phyloP scores from a whole-genome alignment of 1,140 invertebrate genomes.

The Chionoecetes opilio region DNA sequence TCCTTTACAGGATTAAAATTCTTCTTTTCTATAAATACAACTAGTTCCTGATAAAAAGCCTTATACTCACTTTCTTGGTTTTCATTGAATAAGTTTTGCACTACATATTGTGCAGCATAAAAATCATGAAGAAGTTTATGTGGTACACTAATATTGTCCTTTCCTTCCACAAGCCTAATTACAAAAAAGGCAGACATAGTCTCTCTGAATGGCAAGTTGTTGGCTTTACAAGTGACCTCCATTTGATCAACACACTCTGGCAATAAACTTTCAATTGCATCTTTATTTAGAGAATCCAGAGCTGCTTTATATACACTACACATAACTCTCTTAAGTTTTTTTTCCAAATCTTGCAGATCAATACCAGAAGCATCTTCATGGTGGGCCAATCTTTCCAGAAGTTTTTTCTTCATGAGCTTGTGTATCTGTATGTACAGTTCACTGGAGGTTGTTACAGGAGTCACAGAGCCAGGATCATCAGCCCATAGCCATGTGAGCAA shows the following conservation, averaged over 20 bases:
- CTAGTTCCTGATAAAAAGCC: not conserved
- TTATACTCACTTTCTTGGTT: not conserved
- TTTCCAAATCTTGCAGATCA: not conserved
- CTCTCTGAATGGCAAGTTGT: constrained; percentile 34
- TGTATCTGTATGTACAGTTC: constrained; percentile 44
- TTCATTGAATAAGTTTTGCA: constrained; percentile 50
- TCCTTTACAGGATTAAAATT: not conserved
- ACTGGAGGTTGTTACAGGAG: constrained; percentile 35
- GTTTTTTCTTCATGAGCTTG: constrained; percentile 58
- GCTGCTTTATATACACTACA: constrained; percentile 33
- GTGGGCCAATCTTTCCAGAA: constrained; percentile 29
- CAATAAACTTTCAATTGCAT: constrained; percentile 36
- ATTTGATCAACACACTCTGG: not conserved
- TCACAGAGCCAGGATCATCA: not conserved
- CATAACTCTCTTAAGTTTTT: constrained; percentile 28
- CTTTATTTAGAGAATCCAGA: not conserved
- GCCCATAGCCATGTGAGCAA: constrained; percentile 61
- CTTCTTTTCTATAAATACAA: not conserved
- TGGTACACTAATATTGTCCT: constrained; percentile 47
- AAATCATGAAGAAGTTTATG: constrained; percentile 59
- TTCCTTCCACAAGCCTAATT: not conserved
- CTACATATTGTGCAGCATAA: constrained; percentile 45
- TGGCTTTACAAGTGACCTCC: constrained; percentile 3
- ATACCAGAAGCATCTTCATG: not conserved
- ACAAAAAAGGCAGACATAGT: constrained; percentile 57